Evolutionary conservation across 2,888 invertebrate genomes (phyloP).

Genomic region (Zhuqinia jingwanae): DNA sequence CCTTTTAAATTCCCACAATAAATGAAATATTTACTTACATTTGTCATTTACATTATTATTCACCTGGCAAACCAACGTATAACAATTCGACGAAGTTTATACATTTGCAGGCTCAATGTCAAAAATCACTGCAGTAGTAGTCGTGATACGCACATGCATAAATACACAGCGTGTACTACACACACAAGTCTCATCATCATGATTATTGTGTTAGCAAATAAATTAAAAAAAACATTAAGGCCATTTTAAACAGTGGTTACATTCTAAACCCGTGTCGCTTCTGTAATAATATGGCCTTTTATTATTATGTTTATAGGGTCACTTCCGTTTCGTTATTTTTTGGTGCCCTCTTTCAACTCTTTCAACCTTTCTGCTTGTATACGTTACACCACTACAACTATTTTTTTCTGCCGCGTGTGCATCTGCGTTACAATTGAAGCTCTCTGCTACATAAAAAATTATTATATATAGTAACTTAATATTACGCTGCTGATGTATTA

Average conservation of each 20-base stretch:
- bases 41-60: background rate
- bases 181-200: background rate
- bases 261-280: conserved; percentile 11
- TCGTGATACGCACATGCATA: background rate
- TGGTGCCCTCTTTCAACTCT: conserved; percentile 54
- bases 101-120: background rate
- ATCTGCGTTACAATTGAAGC: no score
- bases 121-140: background rate
- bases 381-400: background rate
- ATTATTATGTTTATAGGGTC: conserved; percentile 48
- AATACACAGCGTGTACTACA: background rate
- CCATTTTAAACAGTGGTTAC: conserved; percentile 31
- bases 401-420: background rate
- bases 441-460: no score
- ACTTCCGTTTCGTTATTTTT: conserved; percentile 67
- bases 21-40: conserved; percentile 3
- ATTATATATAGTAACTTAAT: no score
- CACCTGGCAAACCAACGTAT: background rate
- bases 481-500: no score
- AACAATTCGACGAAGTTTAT: background rate
- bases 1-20: background rate
- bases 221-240: conserved; percentile 47
- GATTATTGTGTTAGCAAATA: conserved; percentile 9
- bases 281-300: conserved; percentile 31
- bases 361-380: background rate